Percentiles rank a stretch among this genome's conserved stretches.
These are phyloP conservation scores for Hippopotamyrus pictus DNA, from an alignment of 2,797 vertebrate species.

Conservation along the genomic window DNA sequence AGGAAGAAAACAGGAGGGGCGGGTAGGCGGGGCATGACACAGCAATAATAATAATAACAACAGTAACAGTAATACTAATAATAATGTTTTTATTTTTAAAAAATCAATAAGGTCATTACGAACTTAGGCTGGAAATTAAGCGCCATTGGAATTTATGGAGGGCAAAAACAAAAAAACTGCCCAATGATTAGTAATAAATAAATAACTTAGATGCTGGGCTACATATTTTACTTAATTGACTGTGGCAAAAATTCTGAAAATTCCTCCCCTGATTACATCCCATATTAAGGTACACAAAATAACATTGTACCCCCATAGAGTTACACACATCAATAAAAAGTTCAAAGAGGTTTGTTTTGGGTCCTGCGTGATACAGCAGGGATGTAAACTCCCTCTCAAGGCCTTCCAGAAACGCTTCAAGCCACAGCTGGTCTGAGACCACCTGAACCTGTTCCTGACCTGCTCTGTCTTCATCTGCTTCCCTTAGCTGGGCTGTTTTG, in stretches of 20 bases:
- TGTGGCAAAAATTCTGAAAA: neutral
- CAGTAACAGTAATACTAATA: neutral
- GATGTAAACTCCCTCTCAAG: neutral
- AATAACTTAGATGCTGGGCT: neutral
- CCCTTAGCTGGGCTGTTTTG: neutral
- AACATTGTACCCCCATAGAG: neutral
- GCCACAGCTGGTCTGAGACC: neutral
- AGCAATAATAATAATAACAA: neutral
- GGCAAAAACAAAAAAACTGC: neutral
- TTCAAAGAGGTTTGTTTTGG: neutral
- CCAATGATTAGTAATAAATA: neutral
- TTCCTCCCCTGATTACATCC: neutral
- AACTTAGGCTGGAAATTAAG: neutral
- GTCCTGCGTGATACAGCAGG: neutral
- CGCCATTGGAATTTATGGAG: neutral
- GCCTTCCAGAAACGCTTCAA: neutral
- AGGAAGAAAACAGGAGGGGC: neutral
- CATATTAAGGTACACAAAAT: neutral
- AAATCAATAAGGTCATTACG: neutral
- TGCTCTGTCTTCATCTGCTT: neutral
- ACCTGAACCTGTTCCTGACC: neutral
- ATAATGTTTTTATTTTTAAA: neutral
- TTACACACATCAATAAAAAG: neutral
- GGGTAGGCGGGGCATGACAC: neutral
- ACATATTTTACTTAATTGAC: neutral